Evolutionary conservation across 1,140 invertebrate genomes (phyloP).

Genomic region (Coenobita brevimanus): DNA sequence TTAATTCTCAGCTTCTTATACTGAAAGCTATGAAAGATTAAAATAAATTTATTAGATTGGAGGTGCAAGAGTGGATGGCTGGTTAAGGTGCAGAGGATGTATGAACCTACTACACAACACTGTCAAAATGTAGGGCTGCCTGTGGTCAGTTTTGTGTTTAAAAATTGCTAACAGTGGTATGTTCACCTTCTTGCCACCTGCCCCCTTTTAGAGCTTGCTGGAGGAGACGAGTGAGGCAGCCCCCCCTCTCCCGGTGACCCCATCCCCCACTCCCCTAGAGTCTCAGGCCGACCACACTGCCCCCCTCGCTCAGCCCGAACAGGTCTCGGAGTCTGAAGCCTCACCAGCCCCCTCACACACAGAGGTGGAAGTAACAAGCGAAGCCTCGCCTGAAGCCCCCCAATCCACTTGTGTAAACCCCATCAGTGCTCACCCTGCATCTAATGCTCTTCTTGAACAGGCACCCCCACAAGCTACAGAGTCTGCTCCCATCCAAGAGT

Average conservation of each 20-base stretch:
- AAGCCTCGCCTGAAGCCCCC: constrained; percentile 47
- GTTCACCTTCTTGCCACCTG: constrained; percentile 59
- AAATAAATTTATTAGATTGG: constrained; percentile 21
- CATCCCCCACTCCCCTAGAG: constrained; percentile 60
- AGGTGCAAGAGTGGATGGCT: constrained; percentile 16
- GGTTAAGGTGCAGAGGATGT: constrained; percentile 20
- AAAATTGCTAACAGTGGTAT: constrained; percentile 39
- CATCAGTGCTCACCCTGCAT: constrained; percentile 29
- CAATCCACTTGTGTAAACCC: constrained; percentile 8
- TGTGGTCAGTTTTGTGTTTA: background rate
- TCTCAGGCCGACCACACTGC: constrained; percentile 61
- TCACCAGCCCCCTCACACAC: constrained; percentile 59
- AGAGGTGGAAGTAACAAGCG: constrained; percentile 52
- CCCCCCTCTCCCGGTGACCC: constrained; percentile 59
- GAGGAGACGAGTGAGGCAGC: constrained; percentile 61
- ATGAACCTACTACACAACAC: background rate
- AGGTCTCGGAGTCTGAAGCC: constrained; percentile 65
- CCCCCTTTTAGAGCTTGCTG: constrained; percentile 63
- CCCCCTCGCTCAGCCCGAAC: constrained; percentile 66
- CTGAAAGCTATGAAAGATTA: constrained; percentile 31
- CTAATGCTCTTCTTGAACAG: constrained; percentile 59
- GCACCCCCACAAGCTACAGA: background rate
- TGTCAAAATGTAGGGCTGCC: constrained; percentile 7
- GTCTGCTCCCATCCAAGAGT: constrained; percentile 42
- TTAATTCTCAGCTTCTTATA: constrained; percentile 40